Base-by-base conservation (phyloP, 2,113 vertebrate species). In the Cheilinus undulatus region DNA sequence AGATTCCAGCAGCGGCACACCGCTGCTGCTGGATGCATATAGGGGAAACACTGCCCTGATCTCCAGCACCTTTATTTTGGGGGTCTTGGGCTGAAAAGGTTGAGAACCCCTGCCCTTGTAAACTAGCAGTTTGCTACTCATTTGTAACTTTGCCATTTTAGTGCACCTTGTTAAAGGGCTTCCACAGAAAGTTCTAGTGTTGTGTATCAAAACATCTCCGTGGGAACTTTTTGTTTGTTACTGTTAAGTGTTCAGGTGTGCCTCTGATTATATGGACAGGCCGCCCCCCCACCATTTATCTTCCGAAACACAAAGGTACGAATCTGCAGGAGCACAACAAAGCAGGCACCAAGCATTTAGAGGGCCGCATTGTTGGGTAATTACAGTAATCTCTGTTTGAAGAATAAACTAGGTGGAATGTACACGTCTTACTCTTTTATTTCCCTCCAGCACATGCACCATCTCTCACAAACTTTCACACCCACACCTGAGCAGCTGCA, bases 371-470 rank as follows among this genome's bases (percentile, higher is more conserved):
- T 83, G 75, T 63, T 51, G 65, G 68, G 50, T 90, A 91, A 91
- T 92, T 83, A 87, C 84, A 76, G 78, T 91, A 85, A 89, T 92
- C 81, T 65, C 62, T 0, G 66, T 61, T 76, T 2, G 57, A 76
- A 78, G 81, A 81, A 88, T 86, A 89, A 87, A 90, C 85, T 75
- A 72, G 76, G 78, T 69, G 80, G 80, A 88, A 89, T 76, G 84
- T 36, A 24, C 43, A 45, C 8, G 6, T 85, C 75, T 82, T 76
- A 20, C 59, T 73, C 40, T 56, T 76, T 27, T 68, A 51, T 75
- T 73, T 54, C 22, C 49, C 57, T 19, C 7, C 45, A 28, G 49
- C 60, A 52, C 22, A 71, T 50, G 36, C n/a, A 2, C 52, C 66
- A 32, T 73, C 23, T 32, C 74, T 46, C 60, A 83, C 60, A 83